phyloP scores from a whole-genome alignment of 2,113 vertebrate species.

The Deroptyus accipitrinus region DNA sequence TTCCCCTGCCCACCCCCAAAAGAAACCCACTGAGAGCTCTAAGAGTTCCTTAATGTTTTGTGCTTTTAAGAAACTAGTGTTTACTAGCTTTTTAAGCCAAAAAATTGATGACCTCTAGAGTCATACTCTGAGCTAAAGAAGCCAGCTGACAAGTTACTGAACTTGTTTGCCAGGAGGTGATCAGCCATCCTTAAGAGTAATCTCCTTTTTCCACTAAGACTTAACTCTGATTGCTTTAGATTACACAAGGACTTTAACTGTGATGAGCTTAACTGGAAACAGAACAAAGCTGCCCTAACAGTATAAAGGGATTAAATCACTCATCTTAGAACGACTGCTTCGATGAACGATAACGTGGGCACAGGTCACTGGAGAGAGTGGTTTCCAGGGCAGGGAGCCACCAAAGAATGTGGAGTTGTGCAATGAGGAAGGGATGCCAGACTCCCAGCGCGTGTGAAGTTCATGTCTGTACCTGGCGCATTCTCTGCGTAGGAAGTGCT shows the following conservation, averaged over 20 bases:
- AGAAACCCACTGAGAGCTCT: not conserved
- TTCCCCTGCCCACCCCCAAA: not conserved
- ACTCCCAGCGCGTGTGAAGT: not conserved
- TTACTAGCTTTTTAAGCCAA: not conserved
- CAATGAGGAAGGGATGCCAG: not conserved
- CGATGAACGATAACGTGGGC: not conserved
- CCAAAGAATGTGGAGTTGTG: not conserved
- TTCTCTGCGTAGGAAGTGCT: not conserved
- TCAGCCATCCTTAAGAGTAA: not conserved
- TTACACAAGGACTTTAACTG: conserved; percentile 5
- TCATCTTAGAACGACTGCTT: not conserved
- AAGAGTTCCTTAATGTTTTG: not conserved
- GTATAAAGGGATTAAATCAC: conserved; percentile 27
- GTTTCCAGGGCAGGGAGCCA: conserved; percentile 19
- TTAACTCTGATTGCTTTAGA: conserved; percentile 22
- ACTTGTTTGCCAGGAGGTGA: conserved; percentile 17
- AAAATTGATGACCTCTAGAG: not conserved
- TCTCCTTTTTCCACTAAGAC: conserved; percentile 1
- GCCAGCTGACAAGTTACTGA: not conserved
- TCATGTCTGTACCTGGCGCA: not conserved
- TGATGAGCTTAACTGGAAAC: conserved; percentile 48
- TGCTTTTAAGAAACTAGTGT: not conserved
- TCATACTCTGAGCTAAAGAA: not conserved
- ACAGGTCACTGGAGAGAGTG: conserved; percentile 33
- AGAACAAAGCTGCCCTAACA: conserved; percentile 28